phyloP scores from a whole-genome alignment of 2,888 invertebrate genomes.

The Eubasilissa splendida region DNA sequence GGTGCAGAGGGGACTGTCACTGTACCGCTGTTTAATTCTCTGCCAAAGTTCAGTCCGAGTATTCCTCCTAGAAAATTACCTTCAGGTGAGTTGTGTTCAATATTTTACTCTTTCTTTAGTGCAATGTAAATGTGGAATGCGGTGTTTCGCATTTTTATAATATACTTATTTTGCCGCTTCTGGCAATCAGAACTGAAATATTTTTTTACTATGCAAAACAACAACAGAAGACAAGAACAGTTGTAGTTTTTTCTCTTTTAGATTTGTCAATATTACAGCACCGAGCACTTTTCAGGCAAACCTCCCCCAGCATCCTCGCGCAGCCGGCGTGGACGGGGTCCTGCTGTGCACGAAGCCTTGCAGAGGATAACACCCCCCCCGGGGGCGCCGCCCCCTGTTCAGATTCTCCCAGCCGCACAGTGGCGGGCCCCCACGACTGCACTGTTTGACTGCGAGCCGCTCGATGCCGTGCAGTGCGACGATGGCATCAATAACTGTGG shows the following conservation, averaged over 20 bases:
- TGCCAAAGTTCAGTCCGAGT: constrained; percentile 34
- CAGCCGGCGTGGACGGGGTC: constrained; percentile 66
- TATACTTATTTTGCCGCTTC: no score
- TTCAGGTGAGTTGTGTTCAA: constrained; percentile 46
- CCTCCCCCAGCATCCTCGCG: constrained; percentile 58
- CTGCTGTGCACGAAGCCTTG: constrained; percentile 72
- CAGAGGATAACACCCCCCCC: constrained; percentile 71
- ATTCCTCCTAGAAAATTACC: constrained; percentile 49
- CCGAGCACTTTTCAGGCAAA: constrained; percentile 46
- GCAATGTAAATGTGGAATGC: not conserved
- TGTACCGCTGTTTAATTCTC: constrained; percentile 42
- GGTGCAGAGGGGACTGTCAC: constrained; percentile 28
- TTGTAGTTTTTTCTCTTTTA: not conserved
- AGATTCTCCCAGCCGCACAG: constrained; percentile 59
- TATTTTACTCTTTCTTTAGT: not conserved
- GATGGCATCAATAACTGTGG: constrained; percentile 2
- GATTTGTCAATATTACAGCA: not conserved
- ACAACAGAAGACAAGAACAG: no score
- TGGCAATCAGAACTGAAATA: no score
- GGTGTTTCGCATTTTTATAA: no score
- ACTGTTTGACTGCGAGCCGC: constrained; percentile 68
- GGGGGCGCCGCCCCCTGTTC: constrained; percentile 56
- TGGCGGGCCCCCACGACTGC: constrained; percentile 73
- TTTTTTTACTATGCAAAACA: no score
- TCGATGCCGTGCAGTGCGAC: constrained; percentile 60